Percentiles rank a stretch among this genome's conserved stretches.
Evolutionary conservation across 2,113 vertebrate genomes (phyloP).

Genomic region (Thamnaconus septentrionalis): DNA sequence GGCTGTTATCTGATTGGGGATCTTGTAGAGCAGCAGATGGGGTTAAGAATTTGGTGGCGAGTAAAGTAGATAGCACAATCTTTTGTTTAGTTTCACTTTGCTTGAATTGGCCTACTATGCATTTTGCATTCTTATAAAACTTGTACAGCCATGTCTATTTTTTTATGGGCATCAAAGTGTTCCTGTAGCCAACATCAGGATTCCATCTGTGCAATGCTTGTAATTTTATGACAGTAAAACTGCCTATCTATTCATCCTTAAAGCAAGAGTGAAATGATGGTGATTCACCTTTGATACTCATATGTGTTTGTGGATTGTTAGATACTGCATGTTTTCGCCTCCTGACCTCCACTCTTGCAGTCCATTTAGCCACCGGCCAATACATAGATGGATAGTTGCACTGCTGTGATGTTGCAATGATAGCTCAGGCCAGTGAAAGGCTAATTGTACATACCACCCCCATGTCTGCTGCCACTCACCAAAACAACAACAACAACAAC

Average conservation of each 20-base stretch:
- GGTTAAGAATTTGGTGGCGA: too few relatives aligned
- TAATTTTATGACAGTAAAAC: too few relatives aligned
- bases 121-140: too few relatives aligned
- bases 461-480: neutral
- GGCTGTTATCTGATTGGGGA: constrained; percentile 30
- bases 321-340: neutral
- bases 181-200: too few relatives aligned
- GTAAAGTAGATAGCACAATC: neutral
- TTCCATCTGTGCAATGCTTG: too few relatives aligned
- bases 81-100: neutral
- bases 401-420: constrained; percentile 27
- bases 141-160: too few relatives aligned
- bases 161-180: too few relatives aligned
- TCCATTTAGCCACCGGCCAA: neutral
- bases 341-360: neutral
- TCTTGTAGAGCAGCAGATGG: constrained; percentile 19
- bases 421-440: constrained; percentile 25
- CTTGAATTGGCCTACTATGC: too few relatives aligned
- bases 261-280: neutral
- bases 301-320: neutral
- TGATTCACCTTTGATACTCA: neutral
- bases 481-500: constrained; percentile 29
- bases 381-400: neutral
- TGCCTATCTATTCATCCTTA: too few relatives aligned
- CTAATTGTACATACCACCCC: constrained; percentile 32